Evolutionary conservation across 2,797 vertebrate genomes (phyloP), one percentile per base, ranked within the genome.

Genomic region (Megalops cyprinoides): DNA sequence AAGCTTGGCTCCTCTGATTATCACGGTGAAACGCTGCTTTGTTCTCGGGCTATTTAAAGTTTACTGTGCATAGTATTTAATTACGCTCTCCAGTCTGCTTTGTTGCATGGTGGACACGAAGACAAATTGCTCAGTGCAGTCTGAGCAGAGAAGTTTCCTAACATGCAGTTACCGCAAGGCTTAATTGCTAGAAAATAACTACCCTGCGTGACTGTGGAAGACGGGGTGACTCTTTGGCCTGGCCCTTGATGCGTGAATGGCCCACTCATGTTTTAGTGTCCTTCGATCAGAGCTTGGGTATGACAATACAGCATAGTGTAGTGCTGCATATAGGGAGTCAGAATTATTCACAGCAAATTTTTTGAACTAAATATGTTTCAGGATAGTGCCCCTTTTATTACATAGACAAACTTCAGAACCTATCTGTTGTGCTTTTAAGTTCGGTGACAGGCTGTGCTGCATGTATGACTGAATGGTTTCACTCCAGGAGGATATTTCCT

Each of bases 131-230:
- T 62, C 58, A 62, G 0, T 62, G 58, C 28, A 10, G 8, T 62
- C 12, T 31, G 58, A 9, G 28, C 58, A 62, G 58, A 62, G 58
- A 34, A 23, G 34, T 37, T 42, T 69, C 34, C 18, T 71, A 71
- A 71, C 39, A 44, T 44, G 37, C 39, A 44, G 67, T 37, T 39
- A 42, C 65, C 69, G 15, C 42, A n/a, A 39, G 15, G 23, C 37
- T 20, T 71, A 71, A 71, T 71, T 71, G 20, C 67, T 20, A 10
- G 67, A 44, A 44, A 71, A 71, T 71, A 71, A 44, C 18, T 44
- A 71, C 67, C 39, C 67, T 44, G 39, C 20, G 23, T 71, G 39
- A 23, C 18, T 71, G 39, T 42, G 67, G 39, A 39, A 71, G 39
- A 44, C 67, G 8, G 12, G 20, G 65, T 67, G 34, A 10, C 65